Base-by-base conservation (phyloP, 2,888 invertebrate genomes). In the Hybos culiciformis region DNA sequence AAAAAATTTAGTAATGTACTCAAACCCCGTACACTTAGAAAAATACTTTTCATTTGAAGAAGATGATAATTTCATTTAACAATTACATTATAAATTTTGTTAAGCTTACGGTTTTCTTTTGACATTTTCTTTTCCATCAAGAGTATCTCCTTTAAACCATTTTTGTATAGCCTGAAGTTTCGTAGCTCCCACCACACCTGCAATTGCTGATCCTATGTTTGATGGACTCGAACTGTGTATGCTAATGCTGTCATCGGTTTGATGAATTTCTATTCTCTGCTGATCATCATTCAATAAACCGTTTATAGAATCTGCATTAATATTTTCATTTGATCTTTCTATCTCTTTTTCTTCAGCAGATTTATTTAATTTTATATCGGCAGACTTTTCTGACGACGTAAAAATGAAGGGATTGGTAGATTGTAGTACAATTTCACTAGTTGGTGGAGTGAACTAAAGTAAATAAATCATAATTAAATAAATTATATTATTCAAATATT, bases 81-180 rank as follows among this genome's bases (percentile, higher is more conserved):
- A n/a, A n/a, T n/a, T n/a, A n/a, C n/a, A n/a, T n/a, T n/a, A n/a
- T n/a, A n/a, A n/a, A 17, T 14, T 32, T 15, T n/a, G 19, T 20
- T 36, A 19, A 38, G 14, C 19, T 12, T 45, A 49, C 51, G 51
- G 50, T 41, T 48, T 47, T 37, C 52, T 53, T 5, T 48, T 44
- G 1, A 42, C 43, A 18, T 43, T 43, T 15, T 54, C 54, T 31
- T 51, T 51, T 32, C 56, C 54, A n/a, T 61, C 63, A 19, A 60
- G 44, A 23, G 54, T 56, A 29, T 67, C 67, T 5, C 67, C 66
- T 37, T 67, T 67, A 43, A 67, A 66, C 67, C 67, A 67, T 39
- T 67, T 67, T 21, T 67, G 67, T 14, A 67, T 47, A 5, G 66
- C 66, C 49, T 67, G 67, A 20, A 67, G 41, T 46, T 66, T 67